Evolutionary conservation across 35 echinoderm and acorn worm species (phyloP), one percentile per base, ranked within the genome.

Genomic region (Stichopus chloronotus): DNA sequence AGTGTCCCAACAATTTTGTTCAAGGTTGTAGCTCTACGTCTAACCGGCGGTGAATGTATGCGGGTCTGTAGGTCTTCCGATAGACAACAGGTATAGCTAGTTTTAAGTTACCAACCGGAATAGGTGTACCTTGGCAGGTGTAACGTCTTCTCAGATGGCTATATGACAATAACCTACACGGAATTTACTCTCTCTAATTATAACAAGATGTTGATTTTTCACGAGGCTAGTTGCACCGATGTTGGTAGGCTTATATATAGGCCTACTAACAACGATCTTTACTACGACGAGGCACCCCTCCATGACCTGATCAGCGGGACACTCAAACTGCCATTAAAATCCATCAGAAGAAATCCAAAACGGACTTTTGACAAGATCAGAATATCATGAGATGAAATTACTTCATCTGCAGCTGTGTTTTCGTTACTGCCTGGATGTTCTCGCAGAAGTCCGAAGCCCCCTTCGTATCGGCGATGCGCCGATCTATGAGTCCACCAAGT

Each of bases 121-220:
- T 30, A 78, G 1, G 19, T 22, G 6, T 78, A n/a, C n/a, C 19
- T 78, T 13, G 5, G 55, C 82, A 85, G 82, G 82, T 85, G 82
- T 85, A 58, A 85, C 55, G 9, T 85, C 55, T 85, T 85, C 82
- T 53, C 9, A 4, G 22, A 21, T 8, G 52, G 58, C 55, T 9
- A 58, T 58, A 58, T 85, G 55, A 85, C 55, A 85, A 85, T 58
- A 85, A 55, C 14, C 57, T 58, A 25, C 57, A 8, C 22, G 82
- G 82, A 85, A 85, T 85, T 57, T 85, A 19, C 13, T 85, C 55
- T 43, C 30, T n/a, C 19, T 85, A 85, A 85, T 85, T 85, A 85
- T 58, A 58, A 85, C 82, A 85, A 85, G 82, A 85, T 85, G 82
- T 85, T 85, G 82, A 85, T 58, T 85, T 85, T 56, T 16, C 11